Percentiles rank a stretch among this genome's conserved stretches.
phyloP scores from a whole-genome alignment of 2,888 invertebrate species.

The Agrilus cyanescens region DNA sequence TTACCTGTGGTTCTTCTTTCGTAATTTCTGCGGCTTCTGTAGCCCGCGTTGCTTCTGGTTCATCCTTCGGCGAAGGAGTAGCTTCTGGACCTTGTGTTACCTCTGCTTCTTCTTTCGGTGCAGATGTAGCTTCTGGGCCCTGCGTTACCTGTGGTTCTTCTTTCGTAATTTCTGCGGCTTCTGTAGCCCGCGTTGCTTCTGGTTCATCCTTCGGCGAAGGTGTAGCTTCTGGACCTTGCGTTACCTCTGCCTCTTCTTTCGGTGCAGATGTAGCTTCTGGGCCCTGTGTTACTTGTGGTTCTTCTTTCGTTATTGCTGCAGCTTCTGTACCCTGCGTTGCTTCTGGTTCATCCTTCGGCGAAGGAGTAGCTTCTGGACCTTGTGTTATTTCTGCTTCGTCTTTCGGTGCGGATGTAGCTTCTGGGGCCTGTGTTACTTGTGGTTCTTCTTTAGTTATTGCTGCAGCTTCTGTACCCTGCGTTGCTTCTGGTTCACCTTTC shows the following conservation, averaged over 20 bases:
- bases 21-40: slow-evolving; percentile 6
- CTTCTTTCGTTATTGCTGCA: slow-evolving; percentile 3
- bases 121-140: not conserved
- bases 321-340: not conserved
- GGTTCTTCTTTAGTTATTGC: not conserved
- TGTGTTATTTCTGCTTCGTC: not conserved
- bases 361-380: not conserved
- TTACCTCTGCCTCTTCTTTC: not conserved
- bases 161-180: slow-evolving; percentile 10
- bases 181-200: slow-evolving; percentile 9
- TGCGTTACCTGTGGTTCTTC: not conserved
- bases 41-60: slow-evolving; percentile 1
- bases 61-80: slow-evolving; percentile 8
- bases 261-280: not conserved
- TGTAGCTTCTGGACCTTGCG: slow-evolving; percentile 6
- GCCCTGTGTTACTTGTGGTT: not conserved
- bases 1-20: no score
- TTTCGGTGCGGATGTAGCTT: not conserved
- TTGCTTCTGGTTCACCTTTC: slow-evolving; percentile 7
- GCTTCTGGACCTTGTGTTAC: slow-evolving; percentile 11
- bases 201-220: slow-evolving; percentile 8
- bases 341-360: slow-evolving; percentile 3
- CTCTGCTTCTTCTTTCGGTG: slow-evolving; percentile 7
- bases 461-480: slow-evolving; percentile 3
- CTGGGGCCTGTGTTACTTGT: not conserved